phyloP scores from a whole-genome alignment of 2,888 invertebrate species.

The Drosophila fulvimacula region DNA sequence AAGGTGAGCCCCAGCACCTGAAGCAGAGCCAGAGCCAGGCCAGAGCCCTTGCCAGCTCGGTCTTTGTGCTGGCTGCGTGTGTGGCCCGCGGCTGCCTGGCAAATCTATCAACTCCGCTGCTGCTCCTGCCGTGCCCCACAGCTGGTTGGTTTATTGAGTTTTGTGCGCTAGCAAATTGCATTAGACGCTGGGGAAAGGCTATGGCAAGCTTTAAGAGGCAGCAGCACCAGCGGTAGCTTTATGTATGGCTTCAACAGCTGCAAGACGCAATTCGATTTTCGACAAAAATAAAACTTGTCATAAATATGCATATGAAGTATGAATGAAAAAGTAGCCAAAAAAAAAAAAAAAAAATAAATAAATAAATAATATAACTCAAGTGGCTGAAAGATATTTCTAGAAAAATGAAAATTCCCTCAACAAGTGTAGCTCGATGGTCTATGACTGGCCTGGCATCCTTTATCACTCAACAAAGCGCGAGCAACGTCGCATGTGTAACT shows the following conservation, averaged over 20 bases:
- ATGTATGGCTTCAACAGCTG: slow-evolving; percentile 38
- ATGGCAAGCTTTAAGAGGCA: slow-evolving; percentile 48
- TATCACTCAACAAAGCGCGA: slow-evolving; percentile 59
- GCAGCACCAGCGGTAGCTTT: slow-evolving; percentile 2
- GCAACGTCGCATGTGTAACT: slow-evolving; percentile 58
- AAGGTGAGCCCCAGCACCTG: slow-evolving; percentile 60
- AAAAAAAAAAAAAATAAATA: no score
- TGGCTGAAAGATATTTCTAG: slow-evolving; percentile 26
- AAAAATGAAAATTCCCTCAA: slow-evolving; percentile 35
- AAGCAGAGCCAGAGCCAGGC: slow-evolving; percentile 3
- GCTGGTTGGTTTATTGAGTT: slow-evolving; percentile 69
- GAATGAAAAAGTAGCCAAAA: neutral
- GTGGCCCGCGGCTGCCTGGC: slow-evolving; percentile 72
- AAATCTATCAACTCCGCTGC: slow-evolving; percentile 64
- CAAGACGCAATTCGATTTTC: slow-evolving; percentile 58
- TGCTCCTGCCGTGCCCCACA: slow-evolving; percentile 4
- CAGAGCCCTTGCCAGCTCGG: slow-evolving; percentile 15
- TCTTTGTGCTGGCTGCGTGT: slow-evolving; percentile 57
- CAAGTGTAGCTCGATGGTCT: slow-evolving; percentile 46
- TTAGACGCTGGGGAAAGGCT: slow-evolving; percentile 67
- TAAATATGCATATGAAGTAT: slow-evolving; percentile 42
- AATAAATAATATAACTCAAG: no score
- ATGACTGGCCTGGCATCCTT: slow-evolving; percentile 57
- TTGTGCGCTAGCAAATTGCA: slow-evolving; percentile 73
- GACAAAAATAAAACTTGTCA: slow-evolving; percentile 42